A percentile compares a stretch with the other conserved stretches of the same genome.
Conservation (phyloP, 2,888 invertebrate genomes). For the Conus canariensis region DNA sequence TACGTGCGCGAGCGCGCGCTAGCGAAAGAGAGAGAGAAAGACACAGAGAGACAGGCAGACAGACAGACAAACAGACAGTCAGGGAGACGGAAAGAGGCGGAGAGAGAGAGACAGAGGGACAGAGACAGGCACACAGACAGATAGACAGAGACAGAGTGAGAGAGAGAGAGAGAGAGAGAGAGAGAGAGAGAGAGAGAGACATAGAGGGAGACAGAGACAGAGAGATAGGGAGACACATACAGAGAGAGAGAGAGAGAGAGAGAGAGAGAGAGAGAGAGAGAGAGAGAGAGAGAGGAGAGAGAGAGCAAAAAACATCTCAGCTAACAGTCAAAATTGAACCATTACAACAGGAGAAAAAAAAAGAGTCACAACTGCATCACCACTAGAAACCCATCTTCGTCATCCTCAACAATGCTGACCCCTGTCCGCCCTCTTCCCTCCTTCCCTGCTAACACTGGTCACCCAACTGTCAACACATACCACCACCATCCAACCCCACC, state of each 20-base stretch:
- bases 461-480: background rate
- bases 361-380: no score
- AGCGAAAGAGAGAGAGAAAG: background rate
- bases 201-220: background rate
- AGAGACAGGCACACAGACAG: background rate
- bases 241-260: no score
- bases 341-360: no score
- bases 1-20: no score
- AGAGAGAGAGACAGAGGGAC: slow-evolving; percentile 5
- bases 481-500: background rate
- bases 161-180: background rate
- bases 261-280: background rate
- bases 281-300: background rate
- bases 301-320: no score
- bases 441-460: background rate
- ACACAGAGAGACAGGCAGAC: background rate
- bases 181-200: background rate
- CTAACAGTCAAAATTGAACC: no score
- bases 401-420: no score
- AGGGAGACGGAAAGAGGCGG: background rate
- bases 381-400: no score
- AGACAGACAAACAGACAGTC: background rate
- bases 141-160: background rate
- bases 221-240: no score
- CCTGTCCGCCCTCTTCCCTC: background rate